Percentiles rank a stretch among this genome's conserved stretches.
Evolutionary conservation across 2,113 vertebrate species (phyloP).

Genomic region (Engystomops pustulosus): DNA sequence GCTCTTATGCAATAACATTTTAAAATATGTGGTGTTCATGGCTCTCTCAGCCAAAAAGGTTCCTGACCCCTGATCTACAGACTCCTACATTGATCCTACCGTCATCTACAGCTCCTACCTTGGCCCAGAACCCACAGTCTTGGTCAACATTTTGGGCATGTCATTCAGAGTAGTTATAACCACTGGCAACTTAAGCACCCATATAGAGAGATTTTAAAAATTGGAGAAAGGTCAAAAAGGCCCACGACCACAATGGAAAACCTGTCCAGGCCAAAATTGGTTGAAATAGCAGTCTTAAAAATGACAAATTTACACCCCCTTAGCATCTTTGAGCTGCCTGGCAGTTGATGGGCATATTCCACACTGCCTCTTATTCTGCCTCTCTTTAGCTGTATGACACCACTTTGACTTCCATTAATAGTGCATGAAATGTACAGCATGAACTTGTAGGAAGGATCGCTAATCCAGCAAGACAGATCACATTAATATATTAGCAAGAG

Average conservation of each 20-base stretch:
- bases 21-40: too few relatives aligned
- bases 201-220: not conserved
- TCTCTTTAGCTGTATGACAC: slow-evolving; percentile 17
- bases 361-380: not conserved
- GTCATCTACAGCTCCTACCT: too few relatives aligned
- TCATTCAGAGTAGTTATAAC: too few relatives aligned
- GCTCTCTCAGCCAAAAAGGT: too few relatives aligned
- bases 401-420: not conserved
- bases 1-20: too few relatives aligned
- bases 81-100: too few relatives aligned
- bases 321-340: not conserved
- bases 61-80: too few relatives aligned
- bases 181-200: too few relatives aligned
- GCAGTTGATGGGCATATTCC: slow-evolving; percentile 3
- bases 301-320: not conserved
- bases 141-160: too few relatives aligned
- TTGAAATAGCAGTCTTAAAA: too few relatives aligned
- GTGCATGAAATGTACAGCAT: not conserved
- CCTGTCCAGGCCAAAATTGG: not conserved
- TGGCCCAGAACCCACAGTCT: too few relatives aligned
- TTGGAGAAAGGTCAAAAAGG: not conserved
- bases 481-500: slow-evolving; percentile 60
- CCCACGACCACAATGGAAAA: not conserved
- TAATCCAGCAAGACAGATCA: slow-evolving; percentile 61
- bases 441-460: slow-evolving; percentile 27